Evolutionary conservation across 1,140 invertebrate species (phyloP).

Genomic region (Temnothorax longispinosus): DNA sequence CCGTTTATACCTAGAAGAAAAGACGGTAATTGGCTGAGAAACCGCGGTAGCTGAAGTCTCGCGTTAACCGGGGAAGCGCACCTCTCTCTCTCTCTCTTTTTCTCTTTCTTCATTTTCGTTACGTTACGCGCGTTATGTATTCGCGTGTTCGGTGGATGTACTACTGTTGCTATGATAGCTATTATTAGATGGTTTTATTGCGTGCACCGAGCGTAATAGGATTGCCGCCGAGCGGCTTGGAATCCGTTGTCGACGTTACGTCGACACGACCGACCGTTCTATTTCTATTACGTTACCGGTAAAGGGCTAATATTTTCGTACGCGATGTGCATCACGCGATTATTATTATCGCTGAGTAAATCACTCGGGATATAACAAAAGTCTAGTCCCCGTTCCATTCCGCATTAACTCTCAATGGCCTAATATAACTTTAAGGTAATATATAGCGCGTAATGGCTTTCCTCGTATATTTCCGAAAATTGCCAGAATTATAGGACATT

Average conservation of each 20-base stretch:
- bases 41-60: constrained; percentile 46
- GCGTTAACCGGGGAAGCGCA: constrained; percentile 38
- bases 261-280: constrained; percentile 54
- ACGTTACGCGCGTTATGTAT: constrained; percentile 54
- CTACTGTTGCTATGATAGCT: constrained; percentile 62
- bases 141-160: constrained; percentile 58
- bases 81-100: constrained; percentile 8
- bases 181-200: constrained; percentile 63
- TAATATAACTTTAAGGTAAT: constrained; percentile 37
- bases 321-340: constrained; percentile 55
- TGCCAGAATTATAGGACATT: background rate
- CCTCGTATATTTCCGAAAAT: constrained; percentile 8
- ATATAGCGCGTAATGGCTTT: background rate
- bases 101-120: constrained; percentile 56
- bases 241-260: constrained; percentile 57
- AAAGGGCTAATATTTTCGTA: constrained; percentile 62
- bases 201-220: constrained; percentile 57
- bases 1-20: constrained; percentile 26
- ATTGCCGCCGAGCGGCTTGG: constrained; percentile 58
- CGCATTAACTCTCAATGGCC: constrained; percentile 39
- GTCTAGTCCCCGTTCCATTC: constrained; percentile 6
- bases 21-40: constrained; percentile 58
- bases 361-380: constrained; percentile 50
- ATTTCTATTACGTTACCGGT: constrained; percentile 62
- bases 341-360: constrained; percentile 59